phyloP scores from a whole-genome alignment of 2,113 vertebrate genomes.

The Nothobranchius furzeri region DNA sequence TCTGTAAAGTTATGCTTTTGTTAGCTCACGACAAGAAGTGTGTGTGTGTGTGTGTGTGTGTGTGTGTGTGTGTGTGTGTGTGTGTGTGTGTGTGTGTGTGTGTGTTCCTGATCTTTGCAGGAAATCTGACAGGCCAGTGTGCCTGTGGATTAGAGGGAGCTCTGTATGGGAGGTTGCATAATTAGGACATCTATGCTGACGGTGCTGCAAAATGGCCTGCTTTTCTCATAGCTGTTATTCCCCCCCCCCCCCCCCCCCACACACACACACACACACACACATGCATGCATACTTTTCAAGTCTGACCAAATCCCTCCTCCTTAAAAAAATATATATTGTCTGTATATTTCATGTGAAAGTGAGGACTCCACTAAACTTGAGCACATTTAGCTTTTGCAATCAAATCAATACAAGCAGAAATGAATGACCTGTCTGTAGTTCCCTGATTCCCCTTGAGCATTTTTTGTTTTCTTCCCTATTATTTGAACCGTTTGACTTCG shows the following conservation, averaged over 20 bases:
- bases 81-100: constrained; percentile 6
- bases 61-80: constrained; percentile 9
- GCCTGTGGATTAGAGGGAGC: constrained; percentile 64
- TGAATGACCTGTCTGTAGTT: not conserved
- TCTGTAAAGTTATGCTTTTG: constrained; percentile 30
- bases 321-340: not conserved
- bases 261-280: not conserved
- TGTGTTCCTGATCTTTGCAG: constrained; percentile 53
- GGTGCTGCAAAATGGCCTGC: constrained; percentile 45
- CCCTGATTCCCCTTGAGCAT: not conserved
- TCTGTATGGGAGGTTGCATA: constrained; percentile 76
- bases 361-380: no score
- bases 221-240: constrained; percentile 21
- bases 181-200: constrained; percentile 74
- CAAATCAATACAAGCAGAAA: not conserved
- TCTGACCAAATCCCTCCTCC: not conserved
- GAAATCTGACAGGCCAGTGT: constrained; percentile 63
- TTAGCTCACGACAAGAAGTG: constrained; percentile 29
- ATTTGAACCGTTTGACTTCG: constrained; percentile 5
- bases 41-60: constrained; percentile 7
- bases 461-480: not conserved
- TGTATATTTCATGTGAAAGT: not conserved
- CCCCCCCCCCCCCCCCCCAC: no score
- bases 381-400: not conserved
- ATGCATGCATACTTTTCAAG: not conserved